Evolutionary conservation across 2,797 vertebrate species (phyloP), one percentile per base, ranked within the genome.

Genomic region (Octomys mimax): DNA sequence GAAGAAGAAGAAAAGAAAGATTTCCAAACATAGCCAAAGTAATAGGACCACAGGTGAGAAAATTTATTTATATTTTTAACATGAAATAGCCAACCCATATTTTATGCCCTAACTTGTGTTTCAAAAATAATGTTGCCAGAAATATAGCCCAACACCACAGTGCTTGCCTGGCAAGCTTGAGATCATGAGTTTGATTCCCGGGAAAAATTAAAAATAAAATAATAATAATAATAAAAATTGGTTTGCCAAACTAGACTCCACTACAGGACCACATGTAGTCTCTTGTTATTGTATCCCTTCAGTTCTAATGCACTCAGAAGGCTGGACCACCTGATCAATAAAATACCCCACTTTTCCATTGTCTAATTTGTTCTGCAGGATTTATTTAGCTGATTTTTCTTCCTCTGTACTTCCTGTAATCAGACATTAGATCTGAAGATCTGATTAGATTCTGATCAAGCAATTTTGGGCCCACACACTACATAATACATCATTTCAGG

Each of bases 21-120:
- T 85, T 94, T 70, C 39, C 46, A 91, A 95, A 86, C 16, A 79
- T 70, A 95, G 24, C 24, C 64, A 91, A 96, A 96, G 93, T 93
- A 79, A 91, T 75, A 89, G 4, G 11, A 84, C 77, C 64, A 31
- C n/a, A 62, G 0, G 18, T 57, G 64, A 28, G 16, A 94, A 93
- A 91, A 89, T 28, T 87, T 87, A 91, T 82, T 82, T 49, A 86
- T 94, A 87, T 79, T 11, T 22, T 89, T 87, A 87, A 46, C 2
- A 86, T 81, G 64, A 57, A 80, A 42, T 19, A 81, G 1, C 6
- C 57, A 85, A 12, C 87, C 36, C 39, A 28, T 70, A 59, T 84
- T 96, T 88, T 95, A 95, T 26, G 18, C 24, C n/a, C 18, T n/a
- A 62, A 12, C 22, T 39, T 0, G n/a, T 87, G 3, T 54, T 52